Evolutionary conservation across 1,140 invertebrate species (phyloP), one percentile per base, ranked within the genome.

Genomic region (Hycleus phaleratus): DNA sequence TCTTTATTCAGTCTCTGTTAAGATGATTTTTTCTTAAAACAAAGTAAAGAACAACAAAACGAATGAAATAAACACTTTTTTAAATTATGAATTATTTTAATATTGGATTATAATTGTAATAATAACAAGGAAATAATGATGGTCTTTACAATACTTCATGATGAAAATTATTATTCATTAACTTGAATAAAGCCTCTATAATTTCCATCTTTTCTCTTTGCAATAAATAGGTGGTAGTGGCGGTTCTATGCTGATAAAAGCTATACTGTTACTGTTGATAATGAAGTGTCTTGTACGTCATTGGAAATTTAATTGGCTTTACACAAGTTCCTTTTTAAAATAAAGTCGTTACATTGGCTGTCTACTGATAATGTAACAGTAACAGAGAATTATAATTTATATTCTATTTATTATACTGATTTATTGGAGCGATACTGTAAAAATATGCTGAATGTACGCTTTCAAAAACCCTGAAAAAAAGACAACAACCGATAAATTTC

Each of bases 41-140:
- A 48, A 38, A 43, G 18, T 18, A 18, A 18, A 18, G 18, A 32
- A 32, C 32, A 32, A 4, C 4, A 51, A 47, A 45, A 51, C 59
- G 47, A 60, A 56, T 60, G 45, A 38, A 56, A 60, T 60, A 60
- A 60, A 60, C 58, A 60, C 53, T n/a, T 46, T 26, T 56, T 60
- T 49, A 46, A 49, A 43, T 39, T 51, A 32, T 32, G 4, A 32
- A 32, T 32, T 32, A 32, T 32, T 32, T 32, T 7, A 5, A 5
- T 32, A 32, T 5, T 32, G 32, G 7, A 32, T 18, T 18, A 32
- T 32, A 32, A 32, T 4, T 32, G 32, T 32, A 18, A 18, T 32
- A 32, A 32, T 32, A 32, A 32, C 32, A 32, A 32, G 32, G 7
- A 32, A 32, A 32, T 32, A 32, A 32, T 32, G 32, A 7, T 32